Evolutionary conservation across 1,140 invertebrate species (phyloP).

Genomic region (Monomorium pharaonis): DNA sequence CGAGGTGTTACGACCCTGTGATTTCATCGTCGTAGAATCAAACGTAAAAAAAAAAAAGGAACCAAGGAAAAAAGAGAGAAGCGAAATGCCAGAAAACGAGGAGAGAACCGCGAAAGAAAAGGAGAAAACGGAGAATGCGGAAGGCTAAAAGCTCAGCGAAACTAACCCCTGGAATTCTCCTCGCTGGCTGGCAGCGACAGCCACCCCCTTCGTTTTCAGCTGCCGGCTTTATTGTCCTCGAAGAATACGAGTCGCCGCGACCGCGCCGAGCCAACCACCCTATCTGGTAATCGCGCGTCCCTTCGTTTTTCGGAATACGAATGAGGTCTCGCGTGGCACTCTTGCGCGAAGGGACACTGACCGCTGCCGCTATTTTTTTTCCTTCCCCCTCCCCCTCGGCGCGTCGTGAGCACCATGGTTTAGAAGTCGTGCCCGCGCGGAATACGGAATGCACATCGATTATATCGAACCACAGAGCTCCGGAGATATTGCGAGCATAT

Average conservation of each 20-base stretch:
- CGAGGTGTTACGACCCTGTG: constrained; percentile 80
- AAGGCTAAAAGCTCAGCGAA: constrained; percentile 40
- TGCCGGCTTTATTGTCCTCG: constrained; percentile 66
- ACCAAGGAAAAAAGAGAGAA: constrained; percentile 15
- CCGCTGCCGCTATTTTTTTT: constrained; percentile 47
- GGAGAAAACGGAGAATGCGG: constrained; percentile 63
- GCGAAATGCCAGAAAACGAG: neutral
- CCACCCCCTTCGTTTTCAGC: constrained; percentile 66
- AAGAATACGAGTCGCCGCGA: constrained; percentile 42
- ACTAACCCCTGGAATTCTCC: constrained; percentile 25
- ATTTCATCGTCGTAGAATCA: constrained; percentile 81
- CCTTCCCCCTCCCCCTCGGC: too few relatives aligned
- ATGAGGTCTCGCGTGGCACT: constrained; percentile 38
- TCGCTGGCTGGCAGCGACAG: constrained; percentile 22
- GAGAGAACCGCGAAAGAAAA: constrained; percentile 20
- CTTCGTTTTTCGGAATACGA: constrained; percentile 70
- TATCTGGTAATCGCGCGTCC: constrained; percentile 74
- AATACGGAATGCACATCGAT: constrained; percentile 49
- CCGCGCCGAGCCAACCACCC: constrained; percentile 56
- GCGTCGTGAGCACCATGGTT: constrained; percentile 7
- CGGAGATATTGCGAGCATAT: constrained; percentile 32
- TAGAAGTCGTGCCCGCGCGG: neutral
- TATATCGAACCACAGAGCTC: constrained; percentile 33
- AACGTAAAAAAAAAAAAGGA: constrained; percentile 79
- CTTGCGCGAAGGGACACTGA: constrained; percentile 44